Evolutionary conservation across 2,113 vertebrate species (phyloP).

Genomic region (Lophura nycthemera): DNA sequence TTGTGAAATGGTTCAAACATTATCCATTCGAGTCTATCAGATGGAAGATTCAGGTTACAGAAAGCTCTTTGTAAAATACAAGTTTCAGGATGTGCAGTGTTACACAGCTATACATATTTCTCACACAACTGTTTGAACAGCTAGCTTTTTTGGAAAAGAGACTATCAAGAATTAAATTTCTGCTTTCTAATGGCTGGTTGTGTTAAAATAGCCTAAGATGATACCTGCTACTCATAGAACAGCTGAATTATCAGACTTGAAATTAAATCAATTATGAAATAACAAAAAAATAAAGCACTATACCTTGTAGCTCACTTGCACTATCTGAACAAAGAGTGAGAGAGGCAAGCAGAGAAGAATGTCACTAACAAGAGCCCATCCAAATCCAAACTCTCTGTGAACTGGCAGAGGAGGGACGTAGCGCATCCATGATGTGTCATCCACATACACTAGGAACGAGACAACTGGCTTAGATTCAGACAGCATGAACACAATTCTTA

Average conservation of each 20-base stretch:
- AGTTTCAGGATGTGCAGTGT: not conserved
- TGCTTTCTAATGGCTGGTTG: not conserved
- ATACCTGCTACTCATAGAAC: not conserved
- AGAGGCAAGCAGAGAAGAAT: conserved; percentile 92
- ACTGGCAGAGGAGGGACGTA: conserved; percentile 86
- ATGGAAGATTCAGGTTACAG: not conserved
- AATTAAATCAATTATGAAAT: not conserved
- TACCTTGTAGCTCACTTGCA: conserved; percentile 95
- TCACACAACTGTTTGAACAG: not conserved
- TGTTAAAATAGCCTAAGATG: not conserved
- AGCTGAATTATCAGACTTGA: not conserved
- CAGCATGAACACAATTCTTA: not conserved
- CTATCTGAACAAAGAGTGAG: conserved; percentile 90
- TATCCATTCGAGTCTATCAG: not conserved
- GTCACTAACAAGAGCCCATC: conserved; percentile 92
- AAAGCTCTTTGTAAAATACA: conserved; percentile 4
- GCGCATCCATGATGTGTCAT: conserved; percentile 87
- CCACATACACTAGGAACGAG: conserved; percentile 81
- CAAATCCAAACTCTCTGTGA: conserved; percentile 84
- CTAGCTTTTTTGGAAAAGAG: not conserved
- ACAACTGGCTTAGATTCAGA: not conserved
- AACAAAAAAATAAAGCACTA: not conserved
- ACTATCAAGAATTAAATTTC: not conserved
- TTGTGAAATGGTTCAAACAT: conserved; percentile 17
- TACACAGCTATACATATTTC: not conserved